Percentiles rank a stretch among this genome's conserved stretches.
These are phyloP conservation scores for Xylota segnis DNA, from an alignment of 2,888 invertebrate species.

Conservation along the genomic window DNA sequence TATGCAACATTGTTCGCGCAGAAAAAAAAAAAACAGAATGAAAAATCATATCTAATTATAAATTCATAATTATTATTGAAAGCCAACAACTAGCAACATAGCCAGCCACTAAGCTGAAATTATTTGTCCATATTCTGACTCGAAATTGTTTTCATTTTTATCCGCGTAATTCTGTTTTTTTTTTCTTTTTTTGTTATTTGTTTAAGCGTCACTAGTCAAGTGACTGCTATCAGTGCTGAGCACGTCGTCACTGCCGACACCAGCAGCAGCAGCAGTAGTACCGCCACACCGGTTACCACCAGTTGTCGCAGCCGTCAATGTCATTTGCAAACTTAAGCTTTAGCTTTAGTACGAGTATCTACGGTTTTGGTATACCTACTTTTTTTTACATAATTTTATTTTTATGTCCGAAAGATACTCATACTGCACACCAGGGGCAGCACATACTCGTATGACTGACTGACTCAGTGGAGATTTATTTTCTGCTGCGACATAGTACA, in stretches of 20 bases:
- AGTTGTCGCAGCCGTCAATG: slow-evolving; percentile 31
- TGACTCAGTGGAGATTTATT: slow-evolving; percentile 26
- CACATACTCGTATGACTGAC: too few relatives aligned
- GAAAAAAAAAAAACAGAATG: neutral
- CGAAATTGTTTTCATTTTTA: slow-evolving; percentile 29
- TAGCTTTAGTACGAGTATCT: neutral
- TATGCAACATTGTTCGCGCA: slow-evolving; percentile 44
- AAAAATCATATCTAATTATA: slow-evolving; percentile 15
- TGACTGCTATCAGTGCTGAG: neutral
- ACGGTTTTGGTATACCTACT: neutral
- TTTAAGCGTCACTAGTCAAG: slow-evolving; percentile 29
- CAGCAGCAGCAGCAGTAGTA: too few relatives aligned
- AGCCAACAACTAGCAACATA: neutral
- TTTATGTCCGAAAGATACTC: slow-evolving; percentile 30
- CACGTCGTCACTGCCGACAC: slow-evolving; percentile 3
- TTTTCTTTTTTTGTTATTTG: neutral
- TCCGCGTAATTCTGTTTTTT: slow-evolving; percentile 27
- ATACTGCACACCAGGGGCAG: too few relatives aligned
- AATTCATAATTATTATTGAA: slow-evolving; percentile 9
- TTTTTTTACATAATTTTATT: slow-evolving; percentile 10
- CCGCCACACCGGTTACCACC: neutral
- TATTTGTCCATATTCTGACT: slow-evolving; percentile 42
- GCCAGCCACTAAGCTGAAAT: slow-evolving; percentile 21
- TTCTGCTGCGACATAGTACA: neutral
- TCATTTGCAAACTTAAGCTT: slow-evolving; percentile 29